phyloP scores from a whole-genome alignment of 2,888 invertebrate genomes.

The Standfussiana lucernea region DNA sequence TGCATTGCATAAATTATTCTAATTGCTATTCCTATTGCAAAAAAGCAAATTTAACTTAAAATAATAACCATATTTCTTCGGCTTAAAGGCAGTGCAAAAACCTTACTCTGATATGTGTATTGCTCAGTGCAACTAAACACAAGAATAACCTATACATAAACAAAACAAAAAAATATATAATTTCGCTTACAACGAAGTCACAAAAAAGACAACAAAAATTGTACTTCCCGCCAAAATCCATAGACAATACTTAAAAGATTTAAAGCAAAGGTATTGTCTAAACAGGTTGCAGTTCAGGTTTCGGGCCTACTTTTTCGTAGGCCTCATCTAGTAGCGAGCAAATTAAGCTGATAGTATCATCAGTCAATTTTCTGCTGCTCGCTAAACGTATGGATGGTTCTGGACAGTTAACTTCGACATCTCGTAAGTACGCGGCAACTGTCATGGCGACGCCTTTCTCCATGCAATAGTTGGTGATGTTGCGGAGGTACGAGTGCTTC shows the following conservation, averaged over 20 bases:
- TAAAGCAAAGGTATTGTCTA: constrained; percentile 47
- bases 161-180: constrained; percentile 19
- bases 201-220: constrained; percentile 53
- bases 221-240: constrained; percentile 57
- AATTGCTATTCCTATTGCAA: not conserved
- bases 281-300: constrained; percentile 76
- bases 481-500: constrained; percentile 90
- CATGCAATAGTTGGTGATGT: constrained; percentile 92
- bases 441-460: constrained; percentile 93
- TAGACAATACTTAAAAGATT: constrained; percentile 25
- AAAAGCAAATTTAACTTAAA: constrained; percentile 1
- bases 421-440: constrained; percentile 92
- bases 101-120: constrained; percentile 21
- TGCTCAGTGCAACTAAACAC: constrained; percentile 15
- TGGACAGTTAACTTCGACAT: constrained; percentile 92
- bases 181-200: constrained; percentile 17
- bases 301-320: constrained; percentile 82
- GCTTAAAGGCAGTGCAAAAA: constrained; percentile 26
- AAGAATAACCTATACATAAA: constrained; percentile 5
- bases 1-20: constrained; percentile 5
- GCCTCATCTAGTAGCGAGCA: constrained; percentile 84
- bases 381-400: constrained; percentile 94
- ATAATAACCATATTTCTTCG: constrained; percentile 4
- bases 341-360: constrained; percentile 90
- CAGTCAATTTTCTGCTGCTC: constrained; percentile 92